Evolutionary conservation across 2,888 invertebrate species (phyloP), one percentile per base, ranked within the genome.

Genomic region (Eristalinus aeneus): DNA sequence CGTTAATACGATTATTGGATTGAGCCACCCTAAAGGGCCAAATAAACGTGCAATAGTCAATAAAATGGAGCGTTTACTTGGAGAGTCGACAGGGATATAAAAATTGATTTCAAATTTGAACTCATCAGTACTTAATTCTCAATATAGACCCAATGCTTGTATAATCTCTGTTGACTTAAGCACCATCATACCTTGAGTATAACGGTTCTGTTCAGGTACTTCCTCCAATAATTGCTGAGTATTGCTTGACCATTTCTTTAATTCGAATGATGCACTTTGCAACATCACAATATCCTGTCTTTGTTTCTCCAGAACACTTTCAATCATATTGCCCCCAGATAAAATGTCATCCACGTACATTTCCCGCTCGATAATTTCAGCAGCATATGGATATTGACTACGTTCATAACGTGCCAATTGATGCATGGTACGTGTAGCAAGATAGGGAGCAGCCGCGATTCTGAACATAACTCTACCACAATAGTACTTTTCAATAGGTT

Each of bases 191-290:
- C 63, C 65, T 1, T 58, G 23, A 34, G 22, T 20, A 56, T 72
- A 16, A 22, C 46, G 39, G 20, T 79, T 23, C 16, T 58, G 53
- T 0, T 16, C 6, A 36, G 63, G 76, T 1, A 82, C 72, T 2
- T 56, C 27, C 1, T 75, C 32, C n/a, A 76, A 31, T 31, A 82
- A n/a, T 23, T n/a, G 9, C 11, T 32, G 39, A 61, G 65, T 53
- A 53, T 77, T 82, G 36, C 82, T 53, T 11, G 82, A 63, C 76
- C 72, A 77, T 12, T 81, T 71, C n/a, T 54, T 61, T 68, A 67
- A 34, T 9, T n/a, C n/a, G n/a, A n/a, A n/a, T n/a, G n/a, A n/a
- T n/a, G n/a, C n/a, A n/a, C n/a, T n/a, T n/a, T n/a, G n/a, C n/a
- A n/a, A n/a, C n/a, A n/a, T n/a, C n/a, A n/a, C n/a, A n/a, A n/a